phyloP scores from a whole-genome alignment of 2,797 vertebrate species.

The Falco novaeseelandiae region DNA sequence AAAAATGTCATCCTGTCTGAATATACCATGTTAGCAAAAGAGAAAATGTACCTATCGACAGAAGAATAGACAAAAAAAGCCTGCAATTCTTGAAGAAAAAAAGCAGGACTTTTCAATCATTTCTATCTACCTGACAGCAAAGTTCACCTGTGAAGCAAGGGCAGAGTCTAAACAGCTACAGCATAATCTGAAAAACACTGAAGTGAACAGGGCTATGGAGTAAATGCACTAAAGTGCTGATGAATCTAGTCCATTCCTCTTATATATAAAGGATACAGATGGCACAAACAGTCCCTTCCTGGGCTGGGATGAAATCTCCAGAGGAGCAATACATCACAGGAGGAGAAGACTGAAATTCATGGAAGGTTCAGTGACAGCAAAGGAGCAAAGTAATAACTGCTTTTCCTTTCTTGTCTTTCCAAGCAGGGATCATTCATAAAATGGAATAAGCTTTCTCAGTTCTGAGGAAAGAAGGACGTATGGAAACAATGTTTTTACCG shows the following conservation, averaged over 20 bases:
- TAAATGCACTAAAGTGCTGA: slow-evolving; percentile 10
- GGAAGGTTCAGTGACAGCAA: slow-evolving; percentile 1
- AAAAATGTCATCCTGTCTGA: slow-evolving; percentile 45
- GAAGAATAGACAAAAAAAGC: slow-evolving; percentile 29
- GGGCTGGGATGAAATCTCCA: not conserved
- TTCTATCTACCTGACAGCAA: slow-evolving; percentile 19
- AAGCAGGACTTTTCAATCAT: slow-evolving; percentile 7
- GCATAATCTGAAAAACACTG: slow-evolving; percentile 43
- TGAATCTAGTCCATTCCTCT: slow-evolving; percentile 21
- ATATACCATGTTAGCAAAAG: slow-evolving; percentile 37
- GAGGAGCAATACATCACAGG: not conserved
- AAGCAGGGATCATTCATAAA: not conserved
- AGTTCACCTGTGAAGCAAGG: slow-evolving; percentile 26
- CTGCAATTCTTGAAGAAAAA: not conserved
- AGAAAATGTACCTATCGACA: slow-evolving; percentile 18
- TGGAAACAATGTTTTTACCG: not conserved
- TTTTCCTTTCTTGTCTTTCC: not conserved
- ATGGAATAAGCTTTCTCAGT: not conserved
- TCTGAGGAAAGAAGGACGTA: not conserved
- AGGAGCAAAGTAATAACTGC: not conserved
- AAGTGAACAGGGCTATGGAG: not conserved
- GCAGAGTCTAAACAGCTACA: slow-evolving; percentile 24
- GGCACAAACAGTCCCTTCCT: not conserved
- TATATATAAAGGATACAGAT: not conserved
- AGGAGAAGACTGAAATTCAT: not conserved